A percentile compares a stretch with the other conserved stretches of the same genome.
Evolutionary conservation across 2,113 vertebrate genomes (phyloP).

Genomic region (Hoplias malabaricus): DNA sequence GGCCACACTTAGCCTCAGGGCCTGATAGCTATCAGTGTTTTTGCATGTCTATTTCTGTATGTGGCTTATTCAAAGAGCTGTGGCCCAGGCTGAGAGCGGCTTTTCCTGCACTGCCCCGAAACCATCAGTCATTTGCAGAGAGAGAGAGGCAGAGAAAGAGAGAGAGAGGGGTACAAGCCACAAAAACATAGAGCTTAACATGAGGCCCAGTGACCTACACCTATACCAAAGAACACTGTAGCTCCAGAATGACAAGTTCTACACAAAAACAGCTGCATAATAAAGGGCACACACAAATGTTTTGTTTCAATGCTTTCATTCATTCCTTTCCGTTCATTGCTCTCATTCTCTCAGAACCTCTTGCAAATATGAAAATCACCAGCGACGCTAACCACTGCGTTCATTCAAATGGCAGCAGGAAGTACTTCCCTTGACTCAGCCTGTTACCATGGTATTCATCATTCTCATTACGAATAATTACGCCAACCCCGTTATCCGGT

Average conservation of each 20-base stretch:
- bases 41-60: constrained; percentile 46
- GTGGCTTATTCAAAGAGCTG: constrained; percentile 17
- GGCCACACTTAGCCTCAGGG: neutral
- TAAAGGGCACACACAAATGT: neutral
- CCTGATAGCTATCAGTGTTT: constrained; percentile 41
- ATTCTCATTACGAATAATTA: constrained; percentile 40
- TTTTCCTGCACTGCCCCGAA: neutral
- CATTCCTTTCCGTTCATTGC: neutral
- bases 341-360: neutral
- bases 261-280: neutral
- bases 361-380: neutral
- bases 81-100: neutral
- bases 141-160: neutral
- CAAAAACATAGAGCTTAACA: neutral
- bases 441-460: constrained; percentile 18
- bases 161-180: neutral
- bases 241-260: neutral
- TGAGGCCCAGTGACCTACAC: neutral
- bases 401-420: constrained; percentile 15
- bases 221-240: neutral
- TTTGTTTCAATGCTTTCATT: neutral
- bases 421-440: neutral
- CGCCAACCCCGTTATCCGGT: constrained; percentile 31
- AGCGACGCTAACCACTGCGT: neutral
- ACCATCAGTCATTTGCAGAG: neutral